These are phyloP conservation scores for Gila robusta DNA, from an alignment of 2,797 vertebrate species.

Conservation along the genomic window DNA sequence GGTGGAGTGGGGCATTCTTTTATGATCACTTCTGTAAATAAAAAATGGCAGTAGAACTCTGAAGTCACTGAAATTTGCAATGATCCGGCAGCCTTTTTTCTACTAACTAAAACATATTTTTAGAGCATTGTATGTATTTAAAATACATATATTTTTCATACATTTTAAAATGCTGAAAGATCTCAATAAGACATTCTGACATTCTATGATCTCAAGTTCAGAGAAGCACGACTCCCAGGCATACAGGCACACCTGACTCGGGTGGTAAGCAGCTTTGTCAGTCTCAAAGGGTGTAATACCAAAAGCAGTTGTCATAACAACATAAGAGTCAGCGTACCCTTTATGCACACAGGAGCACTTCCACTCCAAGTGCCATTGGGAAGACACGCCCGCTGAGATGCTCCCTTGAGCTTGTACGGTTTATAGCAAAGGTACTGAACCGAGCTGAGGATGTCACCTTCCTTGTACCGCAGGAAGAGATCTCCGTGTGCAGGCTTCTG, in stretches of 20 bases:
- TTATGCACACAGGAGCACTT: constrained; percentile 85
- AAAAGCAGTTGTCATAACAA: not conserved
- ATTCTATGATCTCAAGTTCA: not conserved
- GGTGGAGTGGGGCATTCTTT: constrained; percentile 72
- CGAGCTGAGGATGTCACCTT: constrained; percentile 76
- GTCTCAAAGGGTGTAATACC: not conserved
- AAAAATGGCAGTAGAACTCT: constrained; percentile 25
- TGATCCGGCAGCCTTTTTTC: not conserved
- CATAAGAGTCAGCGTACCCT: constrained; percentile 76
- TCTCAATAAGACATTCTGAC: not conserved
- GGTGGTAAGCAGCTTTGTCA: constrained; percentile 13
- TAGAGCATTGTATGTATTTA: not conserved
- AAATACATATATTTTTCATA: not conserved
- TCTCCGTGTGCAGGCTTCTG: constrained; percentile 83
- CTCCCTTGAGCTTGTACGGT: constrained; percentile 84
- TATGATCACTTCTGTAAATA: constrained; percentile 73
- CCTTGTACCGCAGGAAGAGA: constrained; percentile 77
- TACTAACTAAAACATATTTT: not conserved
- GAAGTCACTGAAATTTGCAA: not conserved
- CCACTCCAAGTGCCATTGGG: constrained; percentile 86
- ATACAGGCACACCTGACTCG: not conserved
- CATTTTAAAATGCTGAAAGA: not conserved
- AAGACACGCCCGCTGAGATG: constrained; percentile 83
- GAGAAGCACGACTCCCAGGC: constrained; percentile 2
- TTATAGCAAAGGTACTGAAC: constrained; percentile 84